Base-by-base conservation (phyloP, 2,113 vertebrate species). In the Mirza zaza region DNA sequence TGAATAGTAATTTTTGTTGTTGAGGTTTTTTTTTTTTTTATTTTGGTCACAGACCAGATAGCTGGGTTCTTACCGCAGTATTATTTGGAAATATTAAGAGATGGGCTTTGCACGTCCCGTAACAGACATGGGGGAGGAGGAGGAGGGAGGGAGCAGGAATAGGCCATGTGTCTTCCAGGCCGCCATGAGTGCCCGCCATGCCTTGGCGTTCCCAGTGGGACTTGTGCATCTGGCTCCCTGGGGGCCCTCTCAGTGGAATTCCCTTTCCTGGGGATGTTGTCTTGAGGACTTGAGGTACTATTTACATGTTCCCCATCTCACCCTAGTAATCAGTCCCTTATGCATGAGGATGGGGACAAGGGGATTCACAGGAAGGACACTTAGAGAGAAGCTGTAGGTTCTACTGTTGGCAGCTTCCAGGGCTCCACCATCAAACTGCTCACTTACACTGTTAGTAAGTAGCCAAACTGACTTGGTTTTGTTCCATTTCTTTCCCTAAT, bases 1-100 rank as follows among this genome's bases (percentile, higher is more conserved):
- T 98, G 97, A 98, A 97, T 95, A 94, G 92, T 91, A 97, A 97
- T 97, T 97, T 97, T 97, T 97, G 98, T 98, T 97, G 95, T 97
- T 10, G 14, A 52, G 25, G 89, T 96, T 85, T 52, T 75, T 75
- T 36, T 75, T 52, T 18, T 39, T 61, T 61, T 27, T 27, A 59
- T 89, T 91, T 95, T 97, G 94, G 95, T 94, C 86, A 95, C 67
- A 90, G 5, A 88, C 90, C 23, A 95, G 95, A 94, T 61, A 92
- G 70, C 61, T 34, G 85, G 67, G 50, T 87, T 96, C 81, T 97
- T 92, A 90, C 68, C 81, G 68, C 4, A 65, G 92, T 48, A 71
- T 87, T 95, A 77, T 94, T 93, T 75, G 90, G 82, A 94, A 95
- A 65, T 75, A 93, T 25, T 68, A 86, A 94, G 92, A 94, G 68